phyloP scores from a whole-genome alignment of 2,888 invertebrate species.

The Lasioglossum figueresi region DNA sequence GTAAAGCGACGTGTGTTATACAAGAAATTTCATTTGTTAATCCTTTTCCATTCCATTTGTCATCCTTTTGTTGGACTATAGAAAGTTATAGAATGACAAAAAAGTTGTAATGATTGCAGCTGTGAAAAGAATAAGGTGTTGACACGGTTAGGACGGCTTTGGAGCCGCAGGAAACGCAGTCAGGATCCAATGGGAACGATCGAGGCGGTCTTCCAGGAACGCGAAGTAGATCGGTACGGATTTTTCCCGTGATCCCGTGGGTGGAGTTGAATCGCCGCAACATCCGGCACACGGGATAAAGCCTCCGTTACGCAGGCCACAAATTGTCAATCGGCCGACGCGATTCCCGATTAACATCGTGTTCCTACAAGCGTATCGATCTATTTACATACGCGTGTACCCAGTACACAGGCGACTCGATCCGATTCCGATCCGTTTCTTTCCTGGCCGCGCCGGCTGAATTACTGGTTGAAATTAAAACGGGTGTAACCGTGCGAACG shows the following conservation, averaged over 20 bases:
- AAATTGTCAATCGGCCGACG: slow-evolving; percentile 36
- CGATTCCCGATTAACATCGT: slow-evolving; percentile 38
- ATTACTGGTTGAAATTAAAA: slow-evolving; percentile 45
- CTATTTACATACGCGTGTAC: slow-evolving; percentile 25
- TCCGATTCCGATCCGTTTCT: slow-evolving; percentile 5
- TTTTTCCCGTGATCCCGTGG: background rate
- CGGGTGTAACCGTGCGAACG: slow-evolving; percentile 31
- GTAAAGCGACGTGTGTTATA: too few relatives aligned
- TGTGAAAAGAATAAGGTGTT: background rate
- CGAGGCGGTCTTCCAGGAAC: background rate
- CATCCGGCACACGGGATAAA: slow-evolving; percentile 15
- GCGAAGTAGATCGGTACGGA: background rate
- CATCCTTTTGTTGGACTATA: too few relatives aligned
- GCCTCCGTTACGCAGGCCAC: slow-evolving; percentile 7
- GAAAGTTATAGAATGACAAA: too few relatives aligned
- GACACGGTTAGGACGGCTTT: background rate
- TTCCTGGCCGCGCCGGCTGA: background rate
- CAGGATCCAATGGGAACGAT: background rate
- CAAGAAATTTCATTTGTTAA: too few relatives aligned
- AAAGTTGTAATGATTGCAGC: background rate
- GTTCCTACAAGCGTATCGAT: slow-evolving; percentile 27
- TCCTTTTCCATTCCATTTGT: too few relatives aligned
- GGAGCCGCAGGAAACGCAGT: background rate
- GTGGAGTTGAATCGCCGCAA: slow-evolving; percentile 6
- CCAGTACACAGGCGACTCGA: background rate